A percentile compares a stretch with the other conserved stretches of the same genome.
phyloP scores from a whole-genome alignment of 1,140 invertebrate genomes.

The Scaptomyza montana region DNA sequence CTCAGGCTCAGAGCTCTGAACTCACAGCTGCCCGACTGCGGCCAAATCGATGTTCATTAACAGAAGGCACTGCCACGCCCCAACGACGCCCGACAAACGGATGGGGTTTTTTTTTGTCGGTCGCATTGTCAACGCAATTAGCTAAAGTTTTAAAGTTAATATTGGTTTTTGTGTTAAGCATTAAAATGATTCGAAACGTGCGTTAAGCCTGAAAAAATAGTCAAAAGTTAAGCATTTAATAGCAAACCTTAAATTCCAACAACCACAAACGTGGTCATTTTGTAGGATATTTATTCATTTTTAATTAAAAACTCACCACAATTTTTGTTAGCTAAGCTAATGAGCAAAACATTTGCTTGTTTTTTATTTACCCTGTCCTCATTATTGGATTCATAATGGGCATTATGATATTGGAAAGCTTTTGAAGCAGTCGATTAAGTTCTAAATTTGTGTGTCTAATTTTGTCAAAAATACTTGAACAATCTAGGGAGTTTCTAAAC shows the following conservation, averaged over 20 bases:
- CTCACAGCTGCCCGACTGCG: conserved; percentile 47
- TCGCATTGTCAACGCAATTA: conserved; percentile 76
- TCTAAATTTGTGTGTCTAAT: too few relatives aligned
- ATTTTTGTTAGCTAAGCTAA: conserved; percentile 60
- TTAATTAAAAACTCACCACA: conserved; percentile 70
- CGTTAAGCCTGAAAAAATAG: neutral
- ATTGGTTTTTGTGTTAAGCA: conserved; percentile 61
- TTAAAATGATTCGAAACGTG: conserved; percentile 55
- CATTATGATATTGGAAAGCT: too few relatives aligned
- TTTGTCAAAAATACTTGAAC: too few relatives aligned
- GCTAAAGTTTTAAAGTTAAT: conserved; percentile 68
- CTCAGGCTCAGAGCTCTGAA: conserved; percentile 7
- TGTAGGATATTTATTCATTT: conserved; percentile 29
- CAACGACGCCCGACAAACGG: neutral
- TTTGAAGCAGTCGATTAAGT: too few relatives aligned
- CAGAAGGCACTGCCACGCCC: conserved; percentile 43
- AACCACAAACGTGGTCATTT: conserved; percentile 29
- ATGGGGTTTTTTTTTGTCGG: conserved; percentile 27
- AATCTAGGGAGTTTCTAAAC: too few relatives aligned
- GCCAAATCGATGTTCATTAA: conserved; percentile 80
- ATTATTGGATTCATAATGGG: too few relatives aligned
- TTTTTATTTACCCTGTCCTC: neutral
- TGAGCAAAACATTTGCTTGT: conserved; percentile 22
- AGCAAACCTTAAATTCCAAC: conserved; percentile 26
- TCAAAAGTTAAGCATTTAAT: neutral